Conservation (phyloP, 1,140 invertebrate genomes). For the Platyscapa corneri region DNA sequence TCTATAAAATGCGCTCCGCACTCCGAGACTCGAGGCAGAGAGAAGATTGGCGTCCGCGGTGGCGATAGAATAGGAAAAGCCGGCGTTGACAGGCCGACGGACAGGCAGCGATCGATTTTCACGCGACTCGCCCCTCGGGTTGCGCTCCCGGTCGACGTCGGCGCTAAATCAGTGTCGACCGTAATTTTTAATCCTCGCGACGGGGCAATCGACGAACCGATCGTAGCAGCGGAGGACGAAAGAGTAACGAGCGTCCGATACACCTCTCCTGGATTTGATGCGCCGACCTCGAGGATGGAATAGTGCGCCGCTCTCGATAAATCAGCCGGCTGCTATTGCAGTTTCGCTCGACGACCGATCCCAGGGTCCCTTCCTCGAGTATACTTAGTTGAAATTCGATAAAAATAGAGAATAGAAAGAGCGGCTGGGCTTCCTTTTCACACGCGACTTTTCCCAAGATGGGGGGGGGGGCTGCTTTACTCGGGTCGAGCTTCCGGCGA, state of each 20-base stretch:
- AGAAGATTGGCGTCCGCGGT: not conserved
- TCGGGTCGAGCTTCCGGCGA: not conserved
- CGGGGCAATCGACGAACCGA: constrained; percentile 56
- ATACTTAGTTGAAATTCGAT: constrained; percentile 21
- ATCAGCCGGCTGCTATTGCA: constrained; percentile 56
- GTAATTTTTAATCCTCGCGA: constrained; percentile 67
- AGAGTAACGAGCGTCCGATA: constrained; percentile 52
- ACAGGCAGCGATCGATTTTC: constrained; percentile 36
- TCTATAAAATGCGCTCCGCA: not conserved
- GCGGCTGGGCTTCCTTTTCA: no score
- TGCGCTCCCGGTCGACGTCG: not conserved
- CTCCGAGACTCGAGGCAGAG: no score
- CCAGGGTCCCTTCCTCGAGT: not conserved
- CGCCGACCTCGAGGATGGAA: constrained; percentile 56
- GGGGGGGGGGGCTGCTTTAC: not conserved
- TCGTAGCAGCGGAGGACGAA: constrained; percentile 50
- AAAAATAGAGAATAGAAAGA: constrained; percentile 38
- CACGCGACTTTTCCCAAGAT: not conserved
- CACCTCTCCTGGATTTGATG: not conserved
- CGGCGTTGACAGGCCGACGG: constrained; percentile 37
- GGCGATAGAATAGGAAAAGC: not conserved
- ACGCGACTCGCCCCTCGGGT: not conserved
- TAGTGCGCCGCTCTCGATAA: constrained; percentile 61
- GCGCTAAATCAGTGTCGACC: constrained; percentile 65
- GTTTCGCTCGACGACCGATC: not conserved